phyloP scores from a whole-genome alignment of 35 echinoderm and acorn worm genomes.

The Amphiura filiformis region DNA sequence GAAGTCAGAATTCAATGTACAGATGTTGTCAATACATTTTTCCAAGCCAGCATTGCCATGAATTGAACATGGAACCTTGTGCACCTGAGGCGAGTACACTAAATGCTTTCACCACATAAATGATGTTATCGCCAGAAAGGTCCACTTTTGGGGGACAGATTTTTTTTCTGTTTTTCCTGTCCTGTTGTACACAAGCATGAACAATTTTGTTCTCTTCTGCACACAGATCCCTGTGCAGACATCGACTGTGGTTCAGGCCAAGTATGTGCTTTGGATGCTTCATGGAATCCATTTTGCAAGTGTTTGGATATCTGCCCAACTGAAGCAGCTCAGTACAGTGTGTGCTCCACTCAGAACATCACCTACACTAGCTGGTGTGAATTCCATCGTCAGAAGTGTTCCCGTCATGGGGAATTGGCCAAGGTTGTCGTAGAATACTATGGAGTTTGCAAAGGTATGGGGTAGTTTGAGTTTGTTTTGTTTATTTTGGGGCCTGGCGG shows the following conservation, averaged over 20 bases:
- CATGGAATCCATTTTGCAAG: background rate
- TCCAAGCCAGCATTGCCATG: too few relatives aligned
- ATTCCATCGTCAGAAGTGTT: background rate
- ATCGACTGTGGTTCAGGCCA: background rate
- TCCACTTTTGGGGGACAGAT: too few relatives aligned
- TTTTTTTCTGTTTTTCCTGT: too few relatives aligned
- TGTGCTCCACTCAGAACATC: background rate
- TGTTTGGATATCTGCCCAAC: background rate
- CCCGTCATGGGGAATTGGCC: background rate
- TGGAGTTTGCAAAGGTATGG: background rate
- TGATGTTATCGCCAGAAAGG: too few relatives aligned
- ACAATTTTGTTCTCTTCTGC: background rate
- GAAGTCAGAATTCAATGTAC: too few relatives aligned
- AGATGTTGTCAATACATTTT: too few relatives aligned
- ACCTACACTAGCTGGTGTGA: background rate
- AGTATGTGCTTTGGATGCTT: background rate
- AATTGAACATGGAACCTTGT: too few relatives aligned
- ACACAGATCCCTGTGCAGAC: background rate
- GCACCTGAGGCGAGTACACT: too few relatives aligned
- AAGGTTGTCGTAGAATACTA: background rate
- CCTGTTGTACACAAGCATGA: too few relatives aligned
- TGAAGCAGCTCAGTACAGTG: background rate
- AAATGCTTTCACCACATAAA: too few relatives aligned
- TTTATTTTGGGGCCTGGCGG: background rate
- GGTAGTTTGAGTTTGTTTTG: background rate